Percentiles rank a stretch among this genome's conserved stretches.
These are phyloP conservation scores for Coenonympha glycerion DNA, from an alignment of 2,888 invertebrate genomes.

Conservation along the genomic window DNA sequence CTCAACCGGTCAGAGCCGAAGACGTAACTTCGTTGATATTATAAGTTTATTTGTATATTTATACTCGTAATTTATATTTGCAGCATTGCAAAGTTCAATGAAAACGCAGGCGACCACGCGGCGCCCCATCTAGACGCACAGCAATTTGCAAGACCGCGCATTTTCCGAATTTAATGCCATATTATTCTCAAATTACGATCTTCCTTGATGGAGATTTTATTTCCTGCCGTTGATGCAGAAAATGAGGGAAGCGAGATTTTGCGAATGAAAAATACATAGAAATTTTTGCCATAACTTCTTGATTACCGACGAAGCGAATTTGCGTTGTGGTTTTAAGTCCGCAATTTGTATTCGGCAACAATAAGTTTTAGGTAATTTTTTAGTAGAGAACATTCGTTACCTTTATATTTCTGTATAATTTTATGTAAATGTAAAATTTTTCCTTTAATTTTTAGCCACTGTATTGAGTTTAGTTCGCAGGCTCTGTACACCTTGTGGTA, in stretches of 20 bases:
- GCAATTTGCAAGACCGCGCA: conserved; percentile 59
- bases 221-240: conserved; percentile 58
- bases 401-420: not conserved
- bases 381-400: not conserved
- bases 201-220: conserved; percentile 69
- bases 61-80: no score
- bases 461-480: no score
- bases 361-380: not conserved
- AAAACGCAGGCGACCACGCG: conserved; percentile 30
- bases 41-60: no score
- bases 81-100: conserved; percentile 1
- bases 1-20: no score
- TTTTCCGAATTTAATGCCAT: conserved; percentile 63
- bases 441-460: not conserved
- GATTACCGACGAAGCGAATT: conserved; percentile 30
- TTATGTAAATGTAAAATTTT: not conserved
- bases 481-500: no score
- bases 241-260: conserved; percentile 64
- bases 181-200: conserved; percentile 71
- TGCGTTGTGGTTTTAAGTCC: conserved; percentile 3
- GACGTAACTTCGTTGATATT: no score
- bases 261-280: conserved; percentile 44
- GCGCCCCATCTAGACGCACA: conserved; percentile 43
- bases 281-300: conserved; percentile 37
- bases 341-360: not conserved